Evolutionary conservation across 2,113 vertebrate genomes (phyloP).

Genomic region (Crotalus viridis): DNA sequence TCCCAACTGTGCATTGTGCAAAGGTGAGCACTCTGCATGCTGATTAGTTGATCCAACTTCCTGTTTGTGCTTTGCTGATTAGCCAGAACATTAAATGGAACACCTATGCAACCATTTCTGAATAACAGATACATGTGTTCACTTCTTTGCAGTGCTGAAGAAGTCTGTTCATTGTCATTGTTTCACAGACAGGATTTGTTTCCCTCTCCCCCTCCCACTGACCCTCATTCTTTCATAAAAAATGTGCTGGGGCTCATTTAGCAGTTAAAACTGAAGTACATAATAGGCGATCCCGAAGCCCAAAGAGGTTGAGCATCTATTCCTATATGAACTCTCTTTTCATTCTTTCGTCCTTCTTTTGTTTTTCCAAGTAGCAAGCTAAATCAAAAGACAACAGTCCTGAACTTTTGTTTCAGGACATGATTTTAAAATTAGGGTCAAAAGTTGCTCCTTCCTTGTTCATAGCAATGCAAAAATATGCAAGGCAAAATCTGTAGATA

Average conservation of each 20-base stretch:
- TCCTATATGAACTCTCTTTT: background rate
- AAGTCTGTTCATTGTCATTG: background rate
- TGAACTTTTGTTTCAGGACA: background rate
- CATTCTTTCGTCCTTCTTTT: background rate
- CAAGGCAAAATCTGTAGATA: background rate
- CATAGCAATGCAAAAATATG: background rate
- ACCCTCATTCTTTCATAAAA: background rate
- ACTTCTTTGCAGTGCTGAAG: background rate
- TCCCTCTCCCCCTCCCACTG: background rate
- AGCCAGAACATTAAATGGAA: background rate
- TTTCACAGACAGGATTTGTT: background rate
- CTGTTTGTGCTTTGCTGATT: background rate
- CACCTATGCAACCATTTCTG: background rate
- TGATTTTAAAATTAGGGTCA: background rate
- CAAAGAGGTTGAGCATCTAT: background rate
- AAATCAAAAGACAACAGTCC: background rate
- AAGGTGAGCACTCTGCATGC: background rate
- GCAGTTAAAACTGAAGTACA: background rate
- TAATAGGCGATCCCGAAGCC: background rate
- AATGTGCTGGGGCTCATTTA: background rate
- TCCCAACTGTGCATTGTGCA: background rate
- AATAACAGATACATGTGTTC: background rate
- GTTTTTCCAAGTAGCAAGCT: background rate
- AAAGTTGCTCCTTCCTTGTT: background rate
- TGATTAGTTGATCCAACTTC: background rate